Evolutionary conservation across 2,888 invertebrate genomes (phyloP).

Genomic region (Chymomyza fuscimana): DNA sequence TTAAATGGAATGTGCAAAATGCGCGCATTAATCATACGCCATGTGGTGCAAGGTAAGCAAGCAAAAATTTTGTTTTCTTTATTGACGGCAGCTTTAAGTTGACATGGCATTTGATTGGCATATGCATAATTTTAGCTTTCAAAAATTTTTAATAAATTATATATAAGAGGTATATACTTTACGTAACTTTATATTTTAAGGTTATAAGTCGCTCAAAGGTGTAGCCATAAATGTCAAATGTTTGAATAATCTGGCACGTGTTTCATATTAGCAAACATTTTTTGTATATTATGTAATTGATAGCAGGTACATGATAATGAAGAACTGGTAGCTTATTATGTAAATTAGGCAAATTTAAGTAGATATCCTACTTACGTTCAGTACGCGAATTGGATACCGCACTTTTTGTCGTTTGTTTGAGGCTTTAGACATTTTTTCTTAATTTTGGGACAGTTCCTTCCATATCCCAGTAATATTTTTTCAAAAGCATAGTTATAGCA

Average conservation of each 20-base stretch:
- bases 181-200: not conserved
- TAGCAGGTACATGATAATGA: not conserved
- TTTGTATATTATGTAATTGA: not conserved
- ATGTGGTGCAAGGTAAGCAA: conserved; percentile 50
- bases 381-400: no score
- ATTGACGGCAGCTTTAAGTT: not conserved
- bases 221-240: not conserved
- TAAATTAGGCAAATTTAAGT: no score
- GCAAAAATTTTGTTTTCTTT: not conserved
- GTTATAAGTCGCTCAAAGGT: not conserved
- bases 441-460: no score
- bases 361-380: no score
- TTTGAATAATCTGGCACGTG: not conserved
- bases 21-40: conserved; percentile 66
- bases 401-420: no score
- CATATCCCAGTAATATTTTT: no score
- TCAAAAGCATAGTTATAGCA: no score
- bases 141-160: not conserved
- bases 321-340: no score
- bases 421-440: no score
- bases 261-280: not conserved
- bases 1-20: conserved; percentile 48
- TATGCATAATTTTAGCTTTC: not conserved
- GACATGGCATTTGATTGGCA: not conserved
- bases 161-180: not conserved